Evolutionary conservation across 92 coral and sea anemone genomes (phyloP), one percentile per base, ranked within the genome.

Genomic region (Bergia sp.): DNA sequence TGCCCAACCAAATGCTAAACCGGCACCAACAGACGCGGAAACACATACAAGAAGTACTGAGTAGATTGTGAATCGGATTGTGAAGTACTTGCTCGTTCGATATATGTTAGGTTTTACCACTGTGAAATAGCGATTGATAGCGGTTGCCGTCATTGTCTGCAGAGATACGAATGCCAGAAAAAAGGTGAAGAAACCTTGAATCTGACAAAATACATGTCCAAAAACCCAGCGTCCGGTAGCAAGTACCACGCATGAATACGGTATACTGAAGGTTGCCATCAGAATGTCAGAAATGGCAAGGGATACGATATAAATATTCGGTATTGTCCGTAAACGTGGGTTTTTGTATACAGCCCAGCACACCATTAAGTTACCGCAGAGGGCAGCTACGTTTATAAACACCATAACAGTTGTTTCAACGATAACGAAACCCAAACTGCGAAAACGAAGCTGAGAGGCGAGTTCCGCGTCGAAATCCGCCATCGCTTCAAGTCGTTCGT

Each of bases 91-190:
- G 78, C 87, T 69, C 5, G 79, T 44, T 3, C 94, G 91, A 85
- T 93, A 95, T 16, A 82, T 50, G 47, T 49, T 77, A n/a, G 98
- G 95, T 66, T 85, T 92, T 10, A 93, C 98, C 72, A 95, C 96
- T 39, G 92, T 93, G 43, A 92, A 95, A 66, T 92, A 95, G 7
- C 98, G 95, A 77, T 95, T 93, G 2, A 92, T 73, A 21, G 98
- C 98, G 80, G 96, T 93, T 36, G 98, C 98, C 3, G 96, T 93
- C 96, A 95, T 95, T 11, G 91, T 91, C 61, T 91, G 95, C 58
- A 95, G 85, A 23, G 98, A 95, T 37, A 90, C 86, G 1, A 95
- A 79, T 7, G 98, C 98, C 20, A 89, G 90, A 75, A 95, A 89
- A 23, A 93, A 95, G 45, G 91, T 82, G 69, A 93, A 93, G 82